Conservation (phyloP, 2,888 invertebrate genomes). For the Phasia obesa region DNA sequence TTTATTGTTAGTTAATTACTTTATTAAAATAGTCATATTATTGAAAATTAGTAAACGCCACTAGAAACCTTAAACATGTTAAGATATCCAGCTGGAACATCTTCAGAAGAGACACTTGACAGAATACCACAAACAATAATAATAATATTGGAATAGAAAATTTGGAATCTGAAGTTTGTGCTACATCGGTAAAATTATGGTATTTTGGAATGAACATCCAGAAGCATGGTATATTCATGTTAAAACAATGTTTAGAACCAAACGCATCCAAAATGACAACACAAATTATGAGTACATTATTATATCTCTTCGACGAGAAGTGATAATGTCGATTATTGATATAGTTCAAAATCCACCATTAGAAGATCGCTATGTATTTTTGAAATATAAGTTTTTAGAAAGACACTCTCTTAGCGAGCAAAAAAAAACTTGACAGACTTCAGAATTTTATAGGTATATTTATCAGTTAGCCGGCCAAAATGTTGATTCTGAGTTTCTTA, state of each 20-base stretch:
- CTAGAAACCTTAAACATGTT: too few species aligned
- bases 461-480: neutral
- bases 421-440: neutral
- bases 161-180: neutral
- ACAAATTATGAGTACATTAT: neutral
- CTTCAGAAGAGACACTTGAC: too few species aligned
- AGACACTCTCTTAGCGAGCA: neutral
- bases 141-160: neutral
- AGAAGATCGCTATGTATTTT: neutral
- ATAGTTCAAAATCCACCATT: neutral
- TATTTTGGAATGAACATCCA: conserved; percentile 11
- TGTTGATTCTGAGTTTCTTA: neutral
- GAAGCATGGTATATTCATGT: conserved; percentile 34
- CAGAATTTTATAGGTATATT: too few species aligned
- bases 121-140: neutral
- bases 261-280: conserved; percentile 5
- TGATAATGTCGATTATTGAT: conserved; percentile 29
- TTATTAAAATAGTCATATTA: too few species aligned
- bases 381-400: conserved; percentile 5
- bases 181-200: conserved; percentile 1
- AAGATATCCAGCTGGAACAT: too few species aligned
- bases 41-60: too few species aligned
- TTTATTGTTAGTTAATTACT: too few species aligned
- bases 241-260: conserved; percentile 5
- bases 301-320: conserved; percentile 16